Evolutionary conservation across 2,797 vertebrate genomes (phyloP), one percentile per base, ranked within the genome.

Genomic region (Hoplostethus mediterraneus): DNA sequence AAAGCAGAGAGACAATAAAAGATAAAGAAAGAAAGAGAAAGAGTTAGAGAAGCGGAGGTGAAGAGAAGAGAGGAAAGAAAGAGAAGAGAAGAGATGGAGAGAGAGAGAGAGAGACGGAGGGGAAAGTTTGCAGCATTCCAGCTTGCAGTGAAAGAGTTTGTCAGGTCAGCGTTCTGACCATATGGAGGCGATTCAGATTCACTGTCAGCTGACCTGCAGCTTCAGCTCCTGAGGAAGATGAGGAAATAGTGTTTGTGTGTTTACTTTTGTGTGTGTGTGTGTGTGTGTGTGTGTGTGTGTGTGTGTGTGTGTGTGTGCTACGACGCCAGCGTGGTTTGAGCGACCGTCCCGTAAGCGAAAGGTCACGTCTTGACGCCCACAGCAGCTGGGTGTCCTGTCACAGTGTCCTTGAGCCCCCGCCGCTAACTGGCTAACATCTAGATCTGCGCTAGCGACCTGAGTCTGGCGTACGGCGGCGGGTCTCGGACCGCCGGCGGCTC

Each of bases 61-160:
- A 52, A n/a, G 38, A 51, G 59, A 47, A 68, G 2, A 38, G 48
- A 42, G 48, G 33, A 33, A 4, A 14, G 62, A 30, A 31, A 5
- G n/a, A 12, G 10, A 42, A 21, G 11, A 17, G 42, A 52, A 40
- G 36, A 11, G 42, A 30, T 2, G 47, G 21, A 16, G 31, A 16
- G 51, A n/a, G 55, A 4, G 8, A 36, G 21, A 38, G 47, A 0
- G 47, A 9, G 53, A 10, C 25, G 33, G 53, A 33, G 16, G 28
- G 30, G 28, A 6, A 33, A 55, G 48, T 77, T 70, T 69, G 36
- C 36, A 66, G 65, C n/a, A 45, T 49, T 71, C 28, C 31, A 76
- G 58, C 67, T 48, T 44, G 38, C 62, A 25, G 49, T 48, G 48
- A 13, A 62, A 76, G 21, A 54, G 38, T 42, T 52, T 64, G 63